Conservation (phyloP, 2,797 vertebrate genomes). For the Alexandromys oeconomus region DNA sequence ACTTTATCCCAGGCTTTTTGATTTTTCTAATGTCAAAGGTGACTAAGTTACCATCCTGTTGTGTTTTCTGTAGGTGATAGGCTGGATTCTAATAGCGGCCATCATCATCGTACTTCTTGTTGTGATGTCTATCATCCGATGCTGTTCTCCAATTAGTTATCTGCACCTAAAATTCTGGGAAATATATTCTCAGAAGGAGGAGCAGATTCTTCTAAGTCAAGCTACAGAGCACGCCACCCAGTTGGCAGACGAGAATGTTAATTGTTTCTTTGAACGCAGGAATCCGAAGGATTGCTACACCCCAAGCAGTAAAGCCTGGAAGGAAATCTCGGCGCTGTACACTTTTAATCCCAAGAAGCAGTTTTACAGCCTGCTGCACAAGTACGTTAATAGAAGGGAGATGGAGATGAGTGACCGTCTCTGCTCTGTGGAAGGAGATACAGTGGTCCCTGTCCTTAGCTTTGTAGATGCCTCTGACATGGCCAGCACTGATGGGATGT, state of each 20-base stretch:
- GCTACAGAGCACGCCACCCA: slow-evolving; percentile 85
- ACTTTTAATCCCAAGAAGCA: slow-evolving; percentile 75
- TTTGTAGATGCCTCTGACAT: slow-evolving; percentile 82
- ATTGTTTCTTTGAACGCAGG: slow-evolving; percentile 87
- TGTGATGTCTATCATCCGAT: slow-evolving; percentile 79
- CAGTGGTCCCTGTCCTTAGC: not conserved
- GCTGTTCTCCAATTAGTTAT: slow-evolving; percentile 88
- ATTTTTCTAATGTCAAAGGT: not conserved
- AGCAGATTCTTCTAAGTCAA: slow-evolving; percentile 79
- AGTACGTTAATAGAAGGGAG: slow-evolving; percentile 70
- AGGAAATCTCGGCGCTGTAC: slow-evolving; percentile 86
- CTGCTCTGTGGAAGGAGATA: fast-evolving
- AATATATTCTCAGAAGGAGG: slow-evolving; percentile 88
- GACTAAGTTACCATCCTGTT: not conserved
- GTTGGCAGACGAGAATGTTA: slow-evolving; percentile 89
- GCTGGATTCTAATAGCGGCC: slow-evolving; percentile 89
- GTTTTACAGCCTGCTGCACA: slow-evolving; percentile 90
- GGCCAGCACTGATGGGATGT: fast-evolving
- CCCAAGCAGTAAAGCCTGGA: slow-evolving; percentile 87
- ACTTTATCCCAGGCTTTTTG: not conserved
- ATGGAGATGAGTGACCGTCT: fast-evolving
- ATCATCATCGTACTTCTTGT: slow-evolving; percentile 82
- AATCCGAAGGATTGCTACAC: slow-evolving; percentile 63
- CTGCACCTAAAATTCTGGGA: slow-evolving; percentile 89
- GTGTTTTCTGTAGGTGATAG: slow-evolving; percentile 87